Evolutionary conservation across 2,113 vertebrate genomes (phyloP).

Genomic region (Chaetura pelagica): DNA sequence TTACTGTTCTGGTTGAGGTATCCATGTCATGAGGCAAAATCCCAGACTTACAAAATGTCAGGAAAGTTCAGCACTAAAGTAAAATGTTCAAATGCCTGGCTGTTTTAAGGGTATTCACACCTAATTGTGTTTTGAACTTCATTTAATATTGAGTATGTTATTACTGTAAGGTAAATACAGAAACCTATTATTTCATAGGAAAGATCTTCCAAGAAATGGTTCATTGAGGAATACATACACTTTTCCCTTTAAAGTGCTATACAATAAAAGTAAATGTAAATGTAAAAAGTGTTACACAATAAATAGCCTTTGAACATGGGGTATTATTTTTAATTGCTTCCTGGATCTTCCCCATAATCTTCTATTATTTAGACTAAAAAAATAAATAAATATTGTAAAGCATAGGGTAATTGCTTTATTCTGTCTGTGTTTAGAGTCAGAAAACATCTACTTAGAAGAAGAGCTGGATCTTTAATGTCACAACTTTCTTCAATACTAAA

Average conservation of each 20-base stretch:
- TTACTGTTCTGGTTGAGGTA: accelerated
- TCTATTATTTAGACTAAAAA: background rate
- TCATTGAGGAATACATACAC: background rate
- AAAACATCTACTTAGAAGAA: background rate
- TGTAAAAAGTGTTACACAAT: background rate
- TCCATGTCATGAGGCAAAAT: background rate
- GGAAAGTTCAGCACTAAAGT: background rate
- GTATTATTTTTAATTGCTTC: background rate
- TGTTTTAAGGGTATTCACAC: background rate
- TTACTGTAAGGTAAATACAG: background rate
- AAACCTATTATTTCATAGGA: background rate
- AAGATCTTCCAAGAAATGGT: background rate
- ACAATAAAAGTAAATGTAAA: background rate
- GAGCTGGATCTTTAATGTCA: background rate
- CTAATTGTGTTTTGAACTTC: background rate
- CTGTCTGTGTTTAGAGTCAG: background rate
- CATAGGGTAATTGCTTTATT: background rate
- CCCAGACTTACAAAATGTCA: background rate
- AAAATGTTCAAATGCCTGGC: background rate
- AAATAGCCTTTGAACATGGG: background rate
- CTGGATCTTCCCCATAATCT: background rate
- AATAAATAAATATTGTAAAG: background rate
- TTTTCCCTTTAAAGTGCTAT: background rate
- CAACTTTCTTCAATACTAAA: background rate
- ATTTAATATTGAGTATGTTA: background rate